Conservation (phyloP, 1,140 invertebrate genomes). For the Temnothorax nylanderi region DNA sequence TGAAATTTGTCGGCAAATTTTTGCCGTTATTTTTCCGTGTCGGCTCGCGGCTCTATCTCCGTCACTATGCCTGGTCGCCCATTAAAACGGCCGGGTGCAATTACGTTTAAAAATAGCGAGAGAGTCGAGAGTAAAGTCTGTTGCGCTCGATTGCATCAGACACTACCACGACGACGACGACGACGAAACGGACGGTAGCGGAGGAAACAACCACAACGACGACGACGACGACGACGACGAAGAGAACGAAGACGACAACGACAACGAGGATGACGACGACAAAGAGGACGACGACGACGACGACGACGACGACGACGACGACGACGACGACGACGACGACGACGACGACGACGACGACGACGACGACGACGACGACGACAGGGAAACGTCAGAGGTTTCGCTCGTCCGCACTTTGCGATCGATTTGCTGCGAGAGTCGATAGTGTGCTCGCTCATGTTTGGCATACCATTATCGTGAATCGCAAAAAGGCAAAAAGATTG, state of each 20-base stretch:
- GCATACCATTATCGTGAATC: conserved; percentile 32
- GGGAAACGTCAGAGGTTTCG: conserved; percentile 59
- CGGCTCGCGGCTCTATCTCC: conserved; percentile 58
- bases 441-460: conserved; percentile 27
- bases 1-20: conserved; percentile 66
- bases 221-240: background rate
- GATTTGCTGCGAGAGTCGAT: conserved; percentile 24
- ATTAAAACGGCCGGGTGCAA: conserved; percentile 83
- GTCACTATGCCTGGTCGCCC: conserved; percentile 79
- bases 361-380: conserved; percentile 33
- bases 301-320: conserved; percentile 67
- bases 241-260: background rate
- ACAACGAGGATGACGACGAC: conserved; percentile 74
- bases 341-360: conserved; percentile 43
- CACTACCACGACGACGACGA: conserved; percentile 64
- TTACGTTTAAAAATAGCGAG: conserved; percentile 85
- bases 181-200: conserved; percentile 76
- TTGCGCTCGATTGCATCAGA: conserved; percentile 84
- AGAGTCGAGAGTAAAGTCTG: conserved; percentile 78
- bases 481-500: background rate
- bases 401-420: conserved; percentile 11
- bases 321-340: conserved; percentile 76
- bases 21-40: conserved; percentile 36
- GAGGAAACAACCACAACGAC: conserved; percentile 69
- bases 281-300: conserved; percentile 51